Conservation (phyloP, 1,140 invertebrate species). For the Mycetomoellerius zeteki region DNA sequence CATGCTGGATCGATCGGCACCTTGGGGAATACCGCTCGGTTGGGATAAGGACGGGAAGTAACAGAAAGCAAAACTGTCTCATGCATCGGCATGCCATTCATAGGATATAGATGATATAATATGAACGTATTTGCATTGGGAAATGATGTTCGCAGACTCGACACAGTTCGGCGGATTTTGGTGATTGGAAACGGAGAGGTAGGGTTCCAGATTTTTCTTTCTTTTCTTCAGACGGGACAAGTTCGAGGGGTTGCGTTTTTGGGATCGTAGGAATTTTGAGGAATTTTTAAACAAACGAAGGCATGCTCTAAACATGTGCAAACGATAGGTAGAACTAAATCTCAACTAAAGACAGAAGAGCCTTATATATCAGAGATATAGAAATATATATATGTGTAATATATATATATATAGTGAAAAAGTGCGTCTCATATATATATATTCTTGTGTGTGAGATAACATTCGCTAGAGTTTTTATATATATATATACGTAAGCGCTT, state of each 20-base stretch:
- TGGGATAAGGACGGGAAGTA: slow-evolving; percentile 57
- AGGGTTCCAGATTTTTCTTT: neutral
- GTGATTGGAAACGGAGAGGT: neutral
- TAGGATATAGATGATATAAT: slow-evolving; percentile 67
- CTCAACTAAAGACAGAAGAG: slow-evolving; percentile 87
- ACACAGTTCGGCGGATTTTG: slow-evolving; percentile 75
- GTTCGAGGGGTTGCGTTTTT: slow-evolving; percentile 26
- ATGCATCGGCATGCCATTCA: slow-evolving; percentile 86
- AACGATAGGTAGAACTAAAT: slow-evolving; percentile 87
- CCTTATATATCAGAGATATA: slow-evolving; percentile 86
- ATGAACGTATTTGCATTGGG: slow-evolving; percentile 30
- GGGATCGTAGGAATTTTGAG: slow-evolving; percentile 74
- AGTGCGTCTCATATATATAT: slow-evolving; percentile 76
- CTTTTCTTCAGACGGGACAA: slow-evolving; percentile 36
- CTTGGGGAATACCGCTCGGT: slow-evolving; percentile 14
- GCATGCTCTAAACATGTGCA: slow-evolving; percentile 88
- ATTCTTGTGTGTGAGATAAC: slow-evolving; percentile 80
- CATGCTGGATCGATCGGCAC: slow-evolving; percentile 68
- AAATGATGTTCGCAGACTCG: slow-evolving; percentile 82
- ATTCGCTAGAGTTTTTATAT: slow-evolving; percentile 80
- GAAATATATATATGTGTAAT: slow-evolving; percentile 76
- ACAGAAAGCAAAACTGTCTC: slow-evolving; percentile 81
- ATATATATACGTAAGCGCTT: slow-evolving; percentile 77
- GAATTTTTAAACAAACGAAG: slow-evolving; percentile 85
- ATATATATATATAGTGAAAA: slow-evolving; percentile 78